phyloP scores from a whole-genome alignment of 2,888 invertebrate genomes.

The Apotomis capreana region DNA sequence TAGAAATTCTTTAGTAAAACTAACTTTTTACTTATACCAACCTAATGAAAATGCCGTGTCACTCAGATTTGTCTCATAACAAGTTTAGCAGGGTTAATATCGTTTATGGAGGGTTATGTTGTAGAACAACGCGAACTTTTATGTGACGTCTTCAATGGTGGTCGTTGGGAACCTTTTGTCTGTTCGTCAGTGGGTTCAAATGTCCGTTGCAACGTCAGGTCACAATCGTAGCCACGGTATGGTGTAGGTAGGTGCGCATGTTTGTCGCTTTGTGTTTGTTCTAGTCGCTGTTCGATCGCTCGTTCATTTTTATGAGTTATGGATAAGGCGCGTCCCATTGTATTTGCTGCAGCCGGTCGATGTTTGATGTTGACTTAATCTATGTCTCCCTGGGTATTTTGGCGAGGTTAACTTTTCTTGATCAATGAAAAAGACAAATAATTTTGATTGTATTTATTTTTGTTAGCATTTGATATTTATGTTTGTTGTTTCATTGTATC shows the following conservation, averaged over 20 bases:
- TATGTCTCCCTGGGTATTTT: not conserved
- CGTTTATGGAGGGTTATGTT: not conserved
- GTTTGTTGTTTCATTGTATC: no score
- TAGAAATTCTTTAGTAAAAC: slow-evolving; percentile 81
- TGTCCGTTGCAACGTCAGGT: slow-evolving; percentile 2
- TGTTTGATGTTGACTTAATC: slow-evolving; percentile 56
- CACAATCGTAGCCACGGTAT: slow-evolving; percentile 7
- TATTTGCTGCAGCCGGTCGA: slow-evolving; percentile 67
- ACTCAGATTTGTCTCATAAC: slow-evolving; percentile 50
- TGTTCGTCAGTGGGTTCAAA: not conserved
- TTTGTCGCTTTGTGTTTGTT: slow-evolving; percentile 68
- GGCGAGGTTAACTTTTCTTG: no score
- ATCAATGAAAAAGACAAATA: no score
- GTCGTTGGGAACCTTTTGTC: slow-evolving; percentile 10
- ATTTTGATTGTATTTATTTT: no score
- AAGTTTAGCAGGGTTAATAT: slow-evolving; percentile 12
- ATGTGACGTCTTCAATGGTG: slow-evolving; percentile 1
- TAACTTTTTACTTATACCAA: slow-evolving; percentile 81
- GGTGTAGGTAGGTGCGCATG: slow-evolving; percentile 48
- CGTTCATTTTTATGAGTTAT: slow-evolving; percentile 80
- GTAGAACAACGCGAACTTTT: slow-evolving; percentile 15
- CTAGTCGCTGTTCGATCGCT: slow-evolving; percentile 64
- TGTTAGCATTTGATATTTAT: no score
- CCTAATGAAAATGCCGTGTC: slow-evolving; percentile 80
- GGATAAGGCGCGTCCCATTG: slow-evolving; percentile 69